Conservation (phyloP, 30 jellyfish, hydroid and myxozoan species). For the Chironex yamaguchii region DNA sequence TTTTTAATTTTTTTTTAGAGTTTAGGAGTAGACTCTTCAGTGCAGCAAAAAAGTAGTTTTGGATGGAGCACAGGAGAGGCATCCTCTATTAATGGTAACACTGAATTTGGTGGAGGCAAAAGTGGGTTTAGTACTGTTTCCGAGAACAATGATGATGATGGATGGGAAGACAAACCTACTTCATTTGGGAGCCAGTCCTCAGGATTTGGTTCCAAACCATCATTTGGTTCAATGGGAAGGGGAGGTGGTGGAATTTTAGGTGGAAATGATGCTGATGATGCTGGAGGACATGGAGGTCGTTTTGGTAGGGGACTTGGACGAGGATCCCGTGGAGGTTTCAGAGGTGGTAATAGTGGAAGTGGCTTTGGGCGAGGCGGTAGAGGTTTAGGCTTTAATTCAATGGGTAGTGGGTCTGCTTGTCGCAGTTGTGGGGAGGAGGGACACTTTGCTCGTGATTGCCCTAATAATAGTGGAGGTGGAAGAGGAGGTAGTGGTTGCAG, state of each 20-base stretch:
- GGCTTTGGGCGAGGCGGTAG: conserved; percentile 77
- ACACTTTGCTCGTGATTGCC: conserved; percentile 94
- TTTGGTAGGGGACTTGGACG: neutral
- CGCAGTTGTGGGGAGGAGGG: conserved; percentile 96
- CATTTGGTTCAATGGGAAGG: neutral
- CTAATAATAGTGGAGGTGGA: conserved; percentile 20
- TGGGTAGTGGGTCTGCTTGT: conserved; percentile 72
- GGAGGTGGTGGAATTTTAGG: neutral
- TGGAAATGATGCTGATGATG: neutral
- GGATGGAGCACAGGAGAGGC: too few species aligned
- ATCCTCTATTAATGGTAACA: neutral
- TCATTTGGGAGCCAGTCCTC: neutral
- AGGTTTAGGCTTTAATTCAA: conserved; percentile 44
- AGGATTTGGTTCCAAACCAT: too few species aligned
- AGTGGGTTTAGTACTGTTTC: too few species aligned
- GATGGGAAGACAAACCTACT: neutral
- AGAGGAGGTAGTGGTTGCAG: conserved; percentile 61
- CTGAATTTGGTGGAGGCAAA: neutral
- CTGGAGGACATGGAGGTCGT: conserved; percentile 31
- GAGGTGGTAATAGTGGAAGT: conserved; percentile 5
- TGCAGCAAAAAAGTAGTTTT: neutral
- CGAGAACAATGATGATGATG: neutral
- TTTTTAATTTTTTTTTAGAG: neutral
- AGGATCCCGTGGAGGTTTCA: conserved; percentile 37
- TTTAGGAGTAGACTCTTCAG: neutral